Evolutionary conservation across 2,797 vertebrate species (phyloP).

Genomic region (Leuciscus waleckii): DNA sequence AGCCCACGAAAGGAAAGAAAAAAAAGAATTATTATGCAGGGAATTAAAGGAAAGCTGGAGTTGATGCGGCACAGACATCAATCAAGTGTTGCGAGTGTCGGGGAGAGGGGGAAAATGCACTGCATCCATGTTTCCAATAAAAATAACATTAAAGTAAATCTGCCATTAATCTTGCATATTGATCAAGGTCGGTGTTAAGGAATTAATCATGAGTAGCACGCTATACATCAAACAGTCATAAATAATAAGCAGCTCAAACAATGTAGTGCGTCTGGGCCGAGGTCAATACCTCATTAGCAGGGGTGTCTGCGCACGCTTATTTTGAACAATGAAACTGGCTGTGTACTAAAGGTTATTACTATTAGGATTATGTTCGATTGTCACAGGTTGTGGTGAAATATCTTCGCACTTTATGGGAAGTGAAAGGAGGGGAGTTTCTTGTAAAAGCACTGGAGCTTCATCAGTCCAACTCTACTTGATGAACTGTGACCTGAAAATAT

Average conservation of each 20-base stretch:
- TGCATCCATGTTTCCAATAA: slow-evolving; percentile 66
- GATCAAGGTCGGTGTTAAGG: slow-evolving; percentile 82
- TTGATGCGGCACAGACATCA: slow-evolving; percentile 67
- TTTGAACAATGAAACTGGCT: slow-evolving; percentile 36
- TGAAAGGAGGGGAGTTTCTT: slow-evolving; percentile 25
- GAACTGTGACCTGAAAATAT: slow-evolving; percentile 29
- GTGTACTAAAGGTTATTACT: slow-evolving; percentile 41
- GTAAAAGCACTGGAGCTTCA: slow-evolving; percentile 24
- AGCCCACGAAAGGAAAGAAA: slow-evolving; percentile 55
- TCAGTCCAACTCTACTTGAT: slow-evolving; percentile 10
- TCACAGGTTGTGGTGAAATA: slow-evolving; percentile 21
- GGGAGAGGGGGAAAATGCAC: slow-evolving; percentile 49
- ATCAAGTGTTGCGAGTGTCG: slow-evolving; percentile 65
- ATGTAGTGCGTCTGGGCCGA: slow-evolving; percentile 81
- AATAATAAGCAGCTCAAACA: slow-evolving; percentile 87
- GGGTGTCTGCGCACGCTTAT: slow-evolving; percentile 31
- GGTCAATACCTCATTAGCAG: slow-evolving; percentile 86
- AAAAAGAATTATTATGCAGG: slow-evolving; percentile 58
- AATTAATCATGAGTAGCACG: slow-evolving; percentile 88
- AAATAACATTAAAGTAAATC: slow-evolving; percentile 82
- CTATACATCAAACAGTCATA: slow-evolving; percentile 91
- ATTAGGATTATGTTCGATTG: slow-evolving; percentile 26
- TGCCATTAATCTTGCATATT: slow-evolving; percentile 89
- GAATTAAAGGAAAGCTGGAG: slow-evolving; percentile 63
- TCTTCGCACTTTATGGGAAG: slow-evolving; percentile 38